These are phyloP conservation scores for Podilymbus podiceps DNA, from an alignment of 2,113 vertebrate species.

Conservation along the genomic window DNA sequence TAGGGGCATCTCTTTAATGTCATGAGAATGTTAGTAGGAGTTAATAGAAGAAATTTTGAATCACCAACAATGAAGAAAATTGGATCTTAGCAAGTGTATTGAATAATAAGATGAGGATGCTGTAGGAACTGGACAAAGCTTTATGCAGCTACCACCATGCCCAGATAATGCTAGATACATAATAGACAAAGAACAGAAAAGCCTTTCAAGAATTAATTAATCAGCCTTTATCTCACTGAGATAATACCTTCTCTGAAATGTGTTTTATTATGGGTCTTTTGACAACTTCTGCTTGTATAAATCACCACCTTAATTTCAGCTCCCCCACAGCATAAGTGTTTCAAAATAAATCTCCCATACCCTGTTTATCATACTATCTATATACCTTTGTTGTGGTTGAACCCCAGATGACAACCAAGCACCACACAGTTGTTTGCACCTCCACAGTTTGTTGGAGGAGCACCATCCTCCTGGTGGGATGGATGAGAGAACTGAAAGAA, in stretches of 20 bases:
- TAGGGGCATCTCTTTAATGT: conserved; percentile 39
- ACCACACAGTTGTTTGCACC: no score
- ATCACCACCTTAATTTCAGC: not conserved
- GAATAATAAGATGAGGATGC: conserved; percentile 5
- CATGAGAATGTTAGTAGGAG: conserved; percentile 20
- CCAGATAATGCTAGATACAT: not conserved
- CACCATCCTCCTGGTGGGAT: no score
- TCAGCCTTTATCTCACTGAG: not conserved
- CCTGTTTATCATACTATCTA: not conserved
- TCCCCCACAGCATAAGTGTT: not conserved
- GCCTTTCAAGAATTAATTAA: conserved; percentile 17
- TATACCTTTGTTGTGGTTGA: no score
- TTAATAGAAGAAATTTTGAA: conserved; percentile 30
- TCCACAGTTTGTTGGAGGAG: no score
- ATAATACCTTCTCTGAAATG: not conserved
- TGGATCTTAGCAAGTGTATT: not conserved
- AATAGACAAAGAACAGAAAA: not conserved
- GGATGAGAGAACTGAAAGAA: no score
- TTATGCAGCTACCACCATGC: not conserved
- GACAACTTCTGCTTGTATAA: not conserved
- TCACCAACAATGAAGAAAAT: conserved; percentile 2
- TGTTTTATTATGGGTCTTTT: not conserved
- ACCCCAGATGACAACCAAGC: no score
- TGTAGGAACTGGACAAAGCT: not conserved
- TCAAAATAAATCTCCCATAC: not conserved